Conservation (phyloP, 2,113 vertebrate genomes). For the Microcebus tavaratra region DNA sequence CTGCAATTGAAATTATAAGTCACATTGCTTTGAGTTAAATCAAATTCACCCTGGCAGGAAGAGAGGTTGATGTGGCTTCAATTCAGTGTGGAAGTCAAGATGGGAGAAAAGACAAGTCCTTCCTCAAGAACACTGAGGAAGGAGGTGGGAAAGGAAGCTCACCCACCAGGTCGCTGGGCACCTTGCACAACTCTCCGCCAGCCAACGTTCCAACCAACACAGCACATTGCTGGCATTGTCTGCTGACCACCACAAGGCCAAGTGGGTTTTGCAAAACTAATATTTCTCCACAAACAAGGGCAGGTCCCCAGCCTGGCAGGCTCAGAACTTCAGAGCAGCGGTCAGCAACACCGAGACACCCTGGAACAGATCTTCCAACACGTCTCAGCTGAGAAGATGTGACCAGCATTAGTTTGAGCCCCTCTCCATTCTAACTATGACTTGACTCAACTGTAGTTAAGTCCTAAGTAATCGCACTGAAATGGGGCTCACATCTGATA, state of each 20-base stretch:
- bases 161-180: neutral
- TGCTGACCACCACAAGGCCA: neutral
- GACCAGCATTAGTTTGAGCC: neutral
- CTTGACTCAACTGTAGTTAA: too few species aligned
- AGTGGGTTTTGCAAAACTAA: constrained; percentile 10
- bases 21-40: constrained; percentile 64
- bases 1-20: constrained; percentile 65
- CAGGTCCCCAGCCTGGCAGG: neutral
- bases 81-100: neutral
- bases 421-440: neutral
- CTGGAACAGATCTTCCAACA: neutral
- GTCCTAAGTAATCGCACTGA: neutral
- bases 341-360: neutral
- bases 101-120: neutral
- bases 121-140: neutral
- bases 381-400: neutral
- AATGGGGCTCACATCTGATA: neutral
- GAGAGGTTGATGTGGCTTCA: neutral
- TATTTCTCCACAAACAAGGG: constrained; percentile 2
- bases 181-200: neutral
- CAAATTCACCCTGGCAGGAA: constrained; percentile 58
- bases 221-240: neutral
- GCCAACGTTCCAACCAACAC: neutral
- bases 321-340: neutral
- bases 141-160: neutral